phyloP scores from a whole-genome alignment of 1,140 invertebrate species.

The Chionoecetes opilio region DNA sequence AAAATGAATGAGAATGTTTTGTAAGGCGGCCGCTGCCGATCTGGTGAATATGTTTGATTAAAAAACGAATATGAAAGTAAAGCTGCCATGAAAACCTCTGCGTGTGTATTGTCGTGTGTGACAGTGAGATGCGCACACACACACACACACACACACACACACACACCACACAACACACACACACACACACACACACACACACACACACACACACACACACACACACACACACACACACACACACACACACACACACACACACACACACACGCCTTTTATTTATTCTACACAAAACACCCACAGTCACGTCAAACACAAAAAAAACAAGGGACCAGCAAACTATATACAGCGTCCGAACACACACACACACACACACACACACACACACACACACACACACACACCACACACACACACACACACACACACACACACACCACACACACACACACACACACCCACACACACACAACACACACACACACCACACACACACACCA shows the following conservation, averaged over 20 bases:
- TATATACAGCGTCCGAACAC: background rate
- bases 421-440: background rate
- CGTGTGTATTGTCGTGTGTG: background rate
- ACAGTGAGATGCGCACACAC: background rate
- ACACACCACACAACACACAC: too few relatives aligned
- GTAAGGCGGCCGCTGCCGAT: background rate
- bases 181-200: too few relatives aligned
- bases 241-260: too few relatives aligned
- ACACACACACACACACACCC: background rate
- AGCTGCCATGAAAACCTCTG: background rate
- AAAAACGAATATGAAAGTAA: too few relatives aligned
- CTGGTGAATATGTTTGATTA: background rate
- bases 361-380: background rate
- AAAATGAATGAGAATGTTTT: background rate
- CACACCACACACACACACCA: background rate
- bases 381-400: background rate
- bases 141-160: too few relatives aligned
- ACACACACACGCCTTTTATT: background rate
- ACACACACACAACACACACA: background rate
- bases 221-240: too few relatives aligned
- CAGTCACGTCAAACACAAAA: background rate
- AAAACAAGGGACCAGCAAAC: background rate
- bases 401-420: background rate
- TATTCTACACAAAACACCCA: background rate
- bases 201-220: too few relatives aligned